A percentile compares a stretch with the other conserved stretches of the same genome.
Evolutionary conservation across 2,113 vertebrate species (phyloP).

Genomic region (Chaetura pelagica): DNA sequence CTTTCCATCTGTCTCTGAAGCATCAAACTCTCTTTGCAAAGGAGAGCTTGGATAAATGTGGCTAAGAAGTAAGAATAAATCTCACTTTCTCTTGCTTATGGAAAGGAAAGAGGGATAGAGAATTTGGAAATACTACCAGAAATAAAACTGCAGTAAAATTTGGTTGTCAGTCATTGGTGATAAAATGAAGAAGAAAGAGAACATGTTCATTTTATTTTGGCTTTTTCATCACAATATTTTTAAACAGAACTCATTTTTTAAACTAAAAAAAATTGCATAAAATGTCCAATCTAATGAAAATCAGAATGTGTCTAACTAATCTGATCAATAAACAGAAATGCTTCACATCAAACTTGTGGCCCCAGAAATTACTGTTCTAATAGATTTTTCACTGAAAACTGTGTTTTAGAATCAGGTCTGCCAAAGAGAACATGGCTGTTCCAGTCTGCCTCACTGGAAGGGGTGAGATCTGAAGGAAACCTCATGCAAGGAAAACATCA

Average conservation of each 20-base stretch:
- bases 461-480: background rate
- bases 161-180: background rate
- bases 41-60: background rate
- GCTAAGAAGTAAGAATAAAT: background rate
- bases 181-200: background rate
- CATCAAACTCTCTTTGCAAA: background rate
- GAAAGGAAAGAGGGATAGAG: background rate
- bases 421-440: accelerated
- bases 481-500: background rate
- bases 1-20: background rate
- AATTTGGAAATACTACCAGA: background rate
- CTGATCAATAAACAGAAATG: background rate
- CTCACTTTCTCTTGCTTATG: background rate
- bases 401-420: background rate
- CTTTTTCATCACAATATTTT: background rate
- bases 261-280: background rate
- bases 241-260: background rate
- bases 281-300: background rate
- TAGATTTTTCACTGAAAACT: background rate
- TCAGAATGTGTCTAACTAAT: background rate
- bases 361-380: background rate
- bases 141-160: background rate
- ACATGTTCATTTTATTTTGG: background rate
- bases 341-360: background rate
- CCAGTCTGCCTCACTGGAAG: background rate